These are phyloP conservation scores for Catajapyx aquilonaris DNA, from an alignment of 1,140 invertebrate species.

Conservation along the genomic window DNA sequence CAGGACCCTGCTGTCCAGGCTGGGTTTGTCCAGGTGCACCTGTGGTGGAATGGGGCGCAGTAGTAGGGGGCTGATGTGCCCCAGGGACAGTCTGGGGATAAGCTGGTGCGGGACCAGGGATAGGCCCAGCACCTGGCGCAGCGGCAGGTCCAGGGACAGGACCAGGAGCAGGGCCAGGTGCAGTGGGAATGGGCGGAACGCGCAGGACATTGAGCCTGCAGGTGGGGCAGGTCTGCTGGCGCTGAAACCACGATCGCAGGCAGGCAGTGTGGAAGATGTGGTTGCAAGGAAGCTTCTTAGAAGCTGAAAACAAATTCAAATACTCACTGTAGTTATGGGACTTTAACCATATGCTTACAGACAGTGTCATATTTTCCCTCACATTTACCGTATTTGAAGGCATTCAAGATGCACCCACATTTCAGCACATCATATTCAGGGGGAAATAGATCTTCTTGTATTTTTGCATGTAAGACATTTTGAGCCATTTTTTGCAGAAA, in stretches of 20 bases:
- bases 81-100: too few species aligned
- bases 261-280: conserved; percentile 98
- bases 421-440: too few species aligned
- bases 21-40: conserved; percentile 17
- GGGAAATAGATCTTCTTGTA: too few species aligned
- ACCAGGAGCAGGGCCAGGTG: conserved; percentile 20
- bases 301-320: conserved; percentile 48
- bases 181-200: conserved; percentile 27
- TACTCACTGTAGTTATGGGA: too few species aligned
- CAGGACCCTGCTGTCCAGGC: conserved; percentile 8
- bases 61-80: conserved; percentile 17
- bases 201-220: conserved; percentile 89
- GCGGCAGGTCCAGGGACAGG: not conserved
- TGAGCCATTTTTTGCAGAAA: too few species aligned
- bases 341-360: too few species aligned
- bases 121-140: conserved; percentile 2
- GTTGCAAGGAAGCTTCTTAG: conserved; percentile 96
- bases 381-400: too few species aligned
- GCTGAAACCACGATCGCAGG: conserved; percentile 97
- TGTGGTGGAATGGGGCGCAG: conserved; percentile 2
- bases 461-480: too few species aligned
- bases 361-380: too few species aligned
- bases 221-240: conserved; percentile 98
- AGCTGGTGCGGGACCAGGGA: conserved; percentile 2
- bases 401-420: too few species aligned